A percentile compares a stretch with the other conserved stretches of the same genome.
Evolutionary conservation across 2,888 invertebrate genomes (phyloP).

Genomic region (Xestobium rufovillosum): DNA sequence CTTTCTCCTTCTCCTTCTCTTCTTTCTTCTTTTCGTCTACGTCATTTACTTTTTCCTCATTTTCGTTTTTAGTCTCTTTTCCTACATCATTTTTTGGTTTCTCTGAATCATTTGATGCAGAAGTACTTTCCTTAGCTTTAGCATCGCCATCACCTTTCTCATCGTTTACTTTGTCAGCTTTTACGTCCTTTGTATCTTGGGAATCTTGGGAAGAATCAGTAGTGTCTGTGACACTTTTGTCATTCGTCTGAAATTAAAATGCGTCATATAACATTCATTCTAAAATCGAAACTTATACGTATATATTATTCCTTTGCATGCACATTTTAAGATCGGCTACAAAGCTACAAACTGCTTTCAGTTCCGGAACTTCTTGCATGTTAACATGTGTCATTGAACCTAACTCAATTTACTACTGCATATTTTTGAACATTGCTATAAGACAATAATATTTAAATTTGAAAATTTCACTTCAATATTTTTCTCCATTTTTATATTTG

Average conservation of each 20-base stretch:
- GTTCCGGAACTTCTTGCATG: too few species aligned
- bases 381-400: too few species aligned
- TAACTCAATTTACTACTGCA: conserved; percentile 1
- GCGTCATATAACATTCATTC: neutral
- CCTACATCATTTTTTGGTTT: conserved; percentile 30
- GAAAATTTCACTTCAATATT: conserved; percentile 4
- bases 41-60: conserved; percentile 18
- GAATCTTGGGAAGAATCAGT: conserved; percentile 35
- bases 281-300: too few species aligned
- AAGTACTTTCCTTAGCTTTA: conserved; percentile 13
- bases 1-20: conserved; percentile 27
- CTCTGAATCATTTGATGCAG: conserved; percentile 7
- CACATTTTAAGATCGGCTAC: too few species aligned
- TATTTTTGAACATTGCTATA: conserved; percentile 2
- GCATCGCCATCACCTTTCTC: conserved; percentile 16
- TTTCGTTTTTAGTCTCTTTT: conserved; percentile 25
- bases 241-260: conserved; percentile 26
- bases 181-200: conserved; percentile 26
- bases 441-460: conserved; percentile 8
- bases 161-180: conserved; percentile 35
- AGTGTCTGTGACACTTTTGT: conserved; percentile 30
- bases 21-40: conserved; percentile 24
- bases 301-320: too few species aligned
- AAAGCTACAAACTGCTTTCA: too few species aligned
- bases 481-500: conserved; percentile 20